Conservation (phyloP, 2,113 vertebrate species). For the Tympanuchus pallidicinctus region DNA sequence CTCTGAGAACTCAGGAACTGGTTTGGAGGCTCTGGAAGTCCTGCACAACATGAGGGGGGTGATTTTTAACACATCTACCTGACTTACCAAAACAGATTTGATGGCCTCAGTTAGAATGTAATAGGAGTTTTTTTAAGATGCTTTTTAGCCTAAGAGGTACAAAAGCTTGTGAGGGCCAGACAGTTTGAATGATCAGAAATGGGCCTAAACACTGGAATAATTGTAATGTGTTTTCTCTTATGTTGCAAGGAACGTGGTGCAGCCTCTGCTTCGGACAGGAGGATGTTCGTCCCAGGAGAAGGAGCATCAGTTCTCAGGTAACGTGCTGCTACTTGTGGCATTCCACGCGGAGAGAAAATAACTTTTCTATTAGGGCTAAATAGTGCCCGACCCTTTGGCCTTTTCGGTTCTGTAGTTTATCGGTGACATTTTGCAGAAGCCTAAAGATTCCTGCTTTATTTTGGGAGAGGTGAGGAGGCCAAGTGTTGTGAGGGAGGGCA, state of each 20-base stretch:
- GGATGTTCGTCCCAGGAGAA: accelerated
- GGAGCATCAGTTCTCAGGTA: conserved; percentile 26
- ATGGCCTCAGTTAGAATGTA: background rate
- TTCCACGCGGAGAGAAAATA: background rate
- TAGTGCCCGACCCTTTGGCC: conserved; percentile 18
- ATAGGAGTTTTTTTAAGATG: background rate
- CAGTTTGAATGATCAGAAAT: background rate
- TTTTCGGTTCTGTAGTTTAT: conserved; percentile 8
- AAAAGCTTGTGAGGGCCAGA: background rate
- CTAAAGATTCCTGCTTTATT: background rate
- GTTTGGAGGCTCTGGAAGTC: background rate
- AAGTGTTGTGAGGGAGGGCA: background rate
- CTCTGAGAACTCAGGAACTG: background rate
- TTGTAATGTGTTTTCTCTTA: background rate
- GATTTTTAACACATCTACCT: conserved; percentile 2
- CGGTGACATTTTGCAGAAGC: background rate
- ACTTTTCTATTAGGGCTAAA: background rate
- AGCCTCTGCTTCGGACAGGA: background rate
- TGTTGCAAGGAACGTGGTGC: background rate
- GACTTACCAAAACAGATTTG: background rate
- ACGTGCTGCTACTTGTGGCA: background rate
- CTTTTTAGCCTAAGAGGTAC: background rate
- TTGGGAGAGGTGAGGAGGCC: background rate
- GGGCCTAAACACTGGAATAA: background rate
- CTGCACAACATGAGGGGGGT: background rate